Percentiles rank a stretch among this genome's conserved stretches.
Conservation (phyloP, 1,140 invertebrate genomes). For the Leptonema lineaticorne region DNA sequence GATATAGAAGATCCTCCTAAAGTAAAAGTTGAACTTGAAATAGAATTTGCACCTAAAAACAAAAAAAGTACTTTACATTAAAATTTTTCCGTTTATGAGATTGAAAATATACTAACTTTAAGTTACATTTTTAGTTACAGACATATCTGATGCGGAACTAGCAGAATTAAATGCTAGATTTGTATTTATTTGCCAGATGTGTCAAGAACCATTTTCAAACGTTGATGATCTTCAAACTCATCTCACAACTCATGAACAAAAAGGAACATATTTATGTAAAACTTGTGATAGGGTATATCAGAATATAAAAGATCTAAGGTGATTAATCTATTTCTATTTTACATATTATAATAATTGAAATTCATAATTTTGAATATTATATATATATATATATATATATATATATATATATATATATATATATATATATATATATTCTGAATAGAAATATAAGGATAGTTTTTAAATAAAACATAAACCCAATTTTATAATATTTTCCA, state of each 20-base stretch:
- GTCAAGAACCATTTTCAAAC: slow-evolving; percentile 45
- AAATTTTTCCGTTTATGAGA: background rate
- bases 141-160: slow-evolving; percentile 27
- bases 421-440: no score
- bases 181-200: slow-evolving; percentile 45
- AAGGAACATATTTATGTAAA: slow-evolving; percentile 39
- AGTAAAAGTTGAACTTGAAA: slow-evolving; percentile 28
- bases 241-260: slow-evolving; percentile 30
- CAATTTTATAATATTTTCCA: no score
- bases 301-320: slow-evolving; percentile 38
- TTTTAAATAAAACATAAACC: no score
- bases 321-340: background rate
- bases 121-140: slow-evolving; percentile 15
- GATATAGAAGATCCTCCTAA: slow-evolving; percentile 19
- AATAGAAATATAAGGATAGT: no score
- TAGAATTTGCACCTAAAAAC: slow-evolving; percentile 25
- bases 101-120: background rate
- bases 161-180: slow-evolving; percentile 35
- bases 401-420: background rate
- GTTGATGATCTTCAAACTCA: slow-evolving; percentile 43
- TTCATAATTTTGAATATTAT: background rate
- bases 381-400: background rate
- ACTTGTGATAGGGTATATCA: slow-evolving; percentile 42
- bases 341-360: background rate
- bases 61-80: slow-evolving; percentile 23